Base-by-base conservation (phyloP, 1,140 invertebrate genomes). In the Ephestia elutella region DNA sequence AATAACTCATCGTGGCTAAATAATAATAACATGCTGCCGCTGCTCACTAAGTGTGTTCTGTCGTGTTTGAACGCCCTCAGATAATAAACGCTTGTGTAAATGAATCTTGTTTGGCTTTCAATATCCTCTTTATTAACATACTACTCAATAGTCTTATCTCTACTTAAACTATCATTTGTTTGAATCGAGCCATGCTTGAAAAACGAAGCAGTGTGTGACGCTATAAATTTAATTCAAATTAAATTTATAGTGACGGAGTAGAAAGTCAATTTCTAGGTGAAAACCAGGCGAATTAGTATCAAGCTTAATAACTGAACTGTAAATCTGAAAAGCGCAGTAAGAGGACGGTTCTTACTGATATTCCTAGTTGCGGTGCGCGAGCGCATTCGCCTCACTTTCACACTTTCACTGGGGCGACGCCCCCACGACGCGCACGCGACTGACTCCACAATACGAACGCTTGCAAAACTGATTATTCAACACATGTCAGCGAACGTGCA, bases 321-420 rank as follows among this genome's bases (percentile, higher is more conserved):
- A 66, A 62, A 64, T 62, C 56, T 56, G 60, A 60, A 70, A 67
- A 65, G 49, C 54, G 60, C 49, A 63, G 44, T 57, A 65, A 54
- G 62, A 59, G 60, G 57, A 59, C 25, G 50, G 54, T 57, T 63
- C 57, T 71, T 65, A 25, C 21, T 57, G 58, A 54, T 62, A 53
- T 54, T 59, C 54, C 50, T 64, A 63, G 54, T 21, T 54, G 64
- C 66, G 70, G 67, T 70, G 68, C 66, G 71, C 70, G 54, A 64
- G 72, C 71, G 72, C 74, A 75, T 82, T 81, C 75, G 80, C 71
- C 70, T 84, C 83, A 86, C 83, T 86, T 86, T 86, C 83, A 82
- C 81, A 86, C 83, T 86, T 86, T 86, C 83, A 82, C 83, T 84
- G 70, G 81, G 76, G 68, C 81, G 80, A 77, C 81, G 82, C 73